These are phyloP conservation scores for Sturnus vulgaris DNA, from an alignment of 2,113 vertebrate genomes.

Conservation along the genomic window DNA sequence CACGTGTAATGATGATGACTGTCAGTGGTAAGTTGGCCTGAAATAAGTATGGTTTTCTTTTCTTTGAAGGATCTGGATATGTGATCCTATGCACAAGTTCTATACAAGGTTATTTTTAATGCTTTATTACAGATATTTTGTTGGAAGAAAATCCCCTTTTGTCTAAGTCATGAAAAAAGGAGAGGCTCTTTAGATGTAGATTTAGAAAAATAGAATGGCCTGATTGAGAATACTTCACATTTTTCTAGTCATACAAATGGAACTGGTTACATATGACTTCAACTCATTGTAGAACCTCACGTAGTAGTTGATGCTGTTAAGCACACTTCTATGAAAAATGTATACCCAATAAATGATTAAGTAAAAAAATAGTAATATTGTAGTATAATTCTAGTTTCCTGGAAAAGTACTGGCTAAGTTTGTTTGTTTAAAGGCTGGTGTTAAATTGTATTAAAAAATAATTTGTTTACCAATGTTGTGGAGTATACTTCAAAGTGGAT, in stretches of 20 bases:
- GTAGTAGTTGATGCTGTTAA: background rate
- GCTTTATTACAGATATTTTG: background rate
- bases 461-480: background rate
- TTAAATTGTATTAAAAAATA: background rate
- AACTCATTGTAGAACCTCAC: background rate
- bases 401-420: background rate
- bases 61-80: background rate
- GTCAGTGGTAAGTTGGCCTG: conserved; percentile 82
- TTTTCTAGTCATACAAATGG: background rate
- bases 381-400: background rate
- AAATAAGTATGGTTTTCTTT: background rate
- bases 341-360: background rate
- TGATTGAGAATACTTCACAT: background rate
- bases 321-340: background rate
- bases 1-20: conserved; percentile 94
- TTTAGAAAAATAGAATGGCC: background rate
- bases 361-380: background rate
- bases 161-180: background rate
- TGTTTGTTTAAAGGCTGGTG: background rate
- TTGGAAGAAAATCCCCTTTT: background rate
- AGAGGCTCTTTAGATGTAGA: background rate
- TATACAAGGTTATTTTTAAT: background rate
- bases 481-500: background rate
- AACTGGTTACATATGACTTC: background rate
- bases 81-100: background rate